Conservation (phyloP, 2,888 invertebrate genomes). For the Latrodectus hesperus region DNA sequence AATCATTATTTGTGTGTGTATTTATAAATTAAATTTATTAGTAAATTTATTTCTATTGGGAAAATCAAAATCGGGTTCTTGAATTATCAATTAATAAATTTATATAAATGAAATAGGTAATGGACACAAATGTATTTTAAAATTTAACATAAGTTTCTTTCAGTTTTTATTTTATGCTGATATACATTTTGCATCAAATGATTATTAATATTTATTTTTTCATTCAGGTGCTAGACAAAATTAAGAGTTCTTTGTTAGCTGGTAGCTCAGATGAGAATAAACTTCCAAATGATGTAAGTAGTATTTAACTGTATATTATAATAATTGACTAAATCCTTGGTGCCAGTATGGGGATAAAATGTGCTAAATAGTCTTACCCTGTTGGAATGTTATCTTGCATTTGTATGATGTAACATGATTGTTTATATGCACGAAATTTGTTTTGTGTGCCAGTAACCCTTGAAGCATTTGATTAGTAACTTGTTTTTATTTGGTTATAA, state of each 20-base stretch:
- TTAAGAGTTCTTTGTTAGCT: conserved; percentile 54
- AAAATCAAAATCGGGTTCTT: too few species aligned
- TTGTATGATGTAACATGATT: too few species aligned
- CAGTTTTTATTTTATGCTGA: neutral
- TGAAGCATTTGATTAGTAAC: too few species aligned
- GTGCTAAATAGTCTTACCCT: neutral
- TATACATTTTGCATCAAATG: neutral
- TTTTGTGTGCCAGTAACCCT: too few species aligned
- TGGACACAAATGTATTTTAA: neutral
- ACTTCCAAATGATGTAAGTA: conserved; percentile 73
- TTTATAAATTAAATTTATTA: too few species aligned
- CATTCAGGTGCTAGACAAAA: conserved; percentile 71
- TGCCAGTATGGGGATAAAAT: neutral
- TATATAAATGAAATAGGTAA: too few species aligned
- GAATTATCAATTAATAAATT: too few species aligned
- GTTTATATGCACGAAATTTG: too few species aligned
- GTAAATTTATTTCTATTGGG: too few species aligned
- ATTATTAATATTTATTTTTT: neutral
- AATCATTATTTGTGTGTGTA: too few species aligned
- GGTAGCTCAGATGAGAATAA: conserved; percentile 69
- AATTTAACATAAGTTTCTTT: neutral
- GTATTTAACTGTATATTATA: neutral
- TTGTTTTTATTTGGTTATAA: too few species aligned
- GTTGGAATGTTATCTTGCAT: neutral
- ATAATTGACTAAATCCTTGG: neutral